Evolutionary conservation across 30 jellyfish, hydroid and myxozoan species (phyloP), one percentile per base, ranked within the genome.

Genomic region (Hydra vulgaris): DNA sequence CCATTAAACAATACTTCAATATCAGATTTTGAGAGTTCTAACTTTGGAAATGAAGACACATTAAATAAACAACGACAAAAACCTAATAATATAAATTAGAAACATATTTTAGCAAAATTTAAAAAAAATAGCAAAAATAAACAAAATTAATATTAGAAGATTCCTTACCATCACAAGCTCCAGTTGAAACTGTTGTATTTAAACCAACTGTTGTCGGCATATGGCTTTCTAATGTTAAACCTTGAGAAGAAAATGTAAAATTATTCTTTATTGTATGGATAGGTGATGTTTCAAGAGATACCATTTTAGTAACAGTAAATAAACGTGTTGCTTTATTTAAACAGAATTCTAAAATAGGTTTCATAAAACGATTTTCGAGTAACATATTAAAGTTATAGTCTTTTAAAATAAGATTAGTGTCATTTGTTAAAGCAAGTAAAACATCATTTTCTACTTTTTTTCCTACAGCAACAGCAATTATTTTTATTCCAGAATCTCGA

Each of bases 401-500:
- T 68, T 23, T 68, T 8, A 68, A 4, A n/a, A 68, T 68, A 16
- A 7, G 75, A 15, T 16, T 68, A 15, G 75, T n/a, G 27, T 68
- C 75, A 68, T 68, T 23, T 68, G 75, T 68, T 8, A 68, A n/a
- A 8, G 16, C 26, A 7, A 68, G 75, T 15, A 68, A 68, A 68
- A 16, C 25, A 3, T 68, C 8, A 7, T 68, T 8, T 8, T 68
- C 27, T 3, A 68, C 27, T 16, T 68, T 68, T 5, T n/a, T 23
- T 20, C 75, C 75, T 3, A 68, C 75, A n/a, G 75, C 75, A n/a
- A 68, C 15, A 3, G 75, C 75, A 68, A 68, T 3, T 68, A 68
- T 68, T 16, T 23, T 68, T 4, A 68, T 68, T 5, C 12, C 75
- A 8, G 75, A 20, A n/a, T 68, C 75, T 7, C 75, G 25, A 8